A percentile compares a stretch with the other conserved stretches of the same genome.
Conservation (phyloP, 2,113 vertebrate species). For the Protomyctophum bolini region DNA sequence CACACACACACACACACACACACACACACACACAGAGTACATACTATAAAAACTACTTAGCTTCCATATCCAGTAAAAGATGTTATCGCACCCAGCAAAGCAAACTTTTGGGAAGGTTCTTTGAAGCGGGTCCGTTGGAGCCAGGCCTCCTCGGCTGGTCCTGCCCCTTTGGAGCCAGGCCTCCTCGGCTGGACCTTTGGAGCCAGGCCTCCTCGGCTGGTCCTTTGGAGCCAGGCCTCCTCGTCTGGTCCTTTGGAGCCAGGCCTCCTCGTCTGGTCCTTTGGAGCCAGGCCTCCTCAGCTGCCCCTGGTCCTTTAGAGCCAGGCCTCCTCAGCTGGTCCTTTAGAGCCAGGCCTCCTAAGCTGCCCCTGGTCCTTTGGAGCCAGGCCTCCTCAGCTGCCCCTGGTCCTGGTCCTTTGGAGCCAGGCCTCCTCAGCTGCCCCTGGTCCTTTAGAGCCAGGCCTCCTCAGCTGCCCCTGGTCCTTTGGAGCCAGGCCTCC, state of each 20-base stretch:
- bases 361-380: slow-evolving; percentile 49
- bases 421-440: slow-evolving; percentile 40
- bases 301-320: slow-evolving; percentile 55
- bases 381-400: slow-evolving; percentile 40
- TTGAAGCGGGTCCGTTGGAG: slow-evolving; percentile 58
- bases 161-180: too few relatives aligned
- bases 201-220: slow-evolving; percentile 40
- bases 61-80: slow-evolving; percentile 20
- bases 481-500: slow-evolving; percentile 44
- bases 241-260: too few relatives aligned
- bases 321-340: too few relatives aligned
- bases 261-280: too few relatives aligned
- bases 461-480: slow-evolving; percentile 46
- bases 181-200: slow-evolving; percentile 62
- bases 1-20: slow-evolving; percentile 2
- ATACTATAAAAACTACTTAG: slow-evolving; percentile 32
- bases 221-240: slow-evolving; percentile 36
- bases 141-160: slow-evolving; percentile 43
- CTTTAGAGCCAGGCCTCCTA: slow-evolving; percentile 32
- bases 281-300: slow-evolving; percentile 33
- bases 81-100: slow-evolving; percentile 60
- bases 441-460: slow-evolving; percentile 46
- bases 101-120: slow-evolving; percentile 61
- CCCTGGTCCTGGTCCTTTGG: slow-evolving; percentile 50
- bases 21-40: slow-evolving; percentile 10